These are phyloP conservation scores for Eriocheir sinensis DNA, from an alignment of 1,140 invertebrate genomes.

Conservation along the genomic window DNA sequence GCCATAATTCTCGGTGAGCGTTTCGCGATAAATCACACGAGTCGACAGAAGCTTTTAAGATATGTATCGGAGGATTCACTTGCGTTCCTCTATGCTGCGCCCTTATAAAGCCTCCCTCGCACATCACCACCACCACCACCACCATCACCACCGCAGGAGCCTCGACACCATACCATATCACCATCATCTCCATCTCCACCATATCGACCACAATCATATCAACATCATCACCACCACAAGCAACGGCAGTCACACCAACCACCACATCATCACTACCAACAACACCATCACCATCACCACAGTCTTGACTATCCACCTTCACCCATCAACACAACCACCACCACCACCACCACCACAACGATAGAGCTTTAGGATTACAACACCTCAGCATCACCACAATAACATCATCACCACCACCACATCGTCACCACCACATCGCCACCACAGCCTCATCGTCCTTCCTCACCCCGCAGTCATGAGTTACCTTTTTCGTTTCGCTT, in stretches of 20 bases:
- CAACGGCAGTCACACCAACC: too few relatives aligned
- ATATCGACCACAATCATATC: background rate
- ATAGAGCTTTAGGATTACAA: too few relatives aligned
- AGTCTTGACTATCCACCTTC: too few relatives aligned
- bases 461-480: too few relatives aligned
- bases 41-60: constrained; percentile 16
- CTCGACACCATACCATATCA: background rate
- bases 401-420: background rate
- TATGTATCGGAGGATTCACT: constrained; percentile 7
- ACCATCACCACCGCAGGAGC: background rate
- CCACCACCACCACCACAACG: background rate
- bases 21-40: constrained; percentile 9
- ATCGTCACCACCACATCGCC: too few relatives aligned
- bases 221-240: background rate
- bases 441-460: too few relatives aligned
- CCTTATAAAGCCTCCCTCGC: background rate
- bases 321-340: too few relatives aligned
- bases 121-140: background rate
- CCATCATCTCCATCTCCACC: too few relatives aligned
- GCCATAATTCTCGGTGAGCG: background rate
- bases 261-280: too few relatives aligned
- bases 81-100: constrained; percentile 6
- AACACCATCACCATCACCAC: too few relatives aligned
- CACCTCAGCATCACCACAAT: background rate
- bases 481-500: too few relatives aligned